Evolutionary conservation across 2,797 vertebrate species (phyloP).

Genomic region (Pseudochirops corinnae): DNA sequence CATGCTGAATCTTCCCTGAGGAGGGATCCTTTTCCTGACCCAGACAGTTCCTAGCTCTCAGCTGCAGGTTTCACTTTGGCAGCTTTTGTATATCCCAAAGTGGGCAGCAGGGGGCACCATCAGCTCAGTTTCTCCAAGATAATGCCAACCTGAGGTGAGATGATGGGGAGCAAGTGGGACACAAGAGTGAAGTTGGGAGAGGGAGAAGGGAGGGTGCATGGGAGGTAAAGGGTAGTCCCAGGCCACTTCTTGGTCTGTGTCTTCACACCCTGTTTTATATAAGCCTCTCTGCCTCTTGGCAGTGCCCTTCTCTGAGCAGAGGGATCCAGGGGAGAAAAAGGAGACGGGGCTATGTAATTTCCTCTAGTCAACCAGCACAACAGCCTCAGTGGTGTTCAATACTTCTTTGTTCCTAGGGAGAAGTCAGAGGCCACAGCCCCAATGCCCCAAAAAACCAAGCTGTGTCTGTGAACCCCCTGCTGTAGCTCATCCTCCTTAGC

Average conservation of each 20-base stretch:
- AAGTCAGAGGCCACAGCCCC: not conserved
- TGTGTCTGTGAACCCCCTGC: not conserved
- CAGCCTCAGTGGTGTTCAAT: not conserved
- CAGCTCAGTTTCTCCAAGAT: not conserved
- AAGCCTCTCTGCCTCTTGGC: not conserved
- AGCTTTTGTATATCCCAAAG: not conserved
- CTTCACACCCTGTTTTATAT: not conserved
- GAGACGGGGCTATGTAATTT: not conserved
- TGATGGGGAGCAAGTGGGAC: accelerated
- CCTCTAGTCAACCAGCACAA: not conserved
- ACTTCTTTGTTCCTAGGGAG: not conserved
- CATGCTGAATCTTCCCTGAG: not conserved
- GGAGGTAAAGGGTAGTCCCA: not conserved
- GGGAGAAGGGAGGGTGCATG: not conserved
- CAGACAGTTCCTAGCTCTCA: not conserved
- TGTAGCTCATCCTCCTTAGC: not conserved
- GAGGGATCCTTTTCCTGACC: not conserved
- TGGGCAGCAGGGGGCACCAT: not conserved
- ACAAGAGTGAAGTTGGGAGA: no score
- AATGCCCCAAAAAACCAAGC: not conserved
- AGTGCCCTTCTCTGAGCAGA: not conserved
- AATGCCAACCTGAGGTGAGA: not conserved
- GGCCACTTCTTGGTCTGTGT: not conserved
- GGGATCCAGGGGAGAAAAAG: not conserved
- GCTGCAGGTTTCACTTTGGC: not conserved